A percentile compares a stretch with the other conserved stretches of the same genome.
phyloP scores from a whole-genome alignment of 23 tunicate genomes.

The Corella eumyota region DNA sequence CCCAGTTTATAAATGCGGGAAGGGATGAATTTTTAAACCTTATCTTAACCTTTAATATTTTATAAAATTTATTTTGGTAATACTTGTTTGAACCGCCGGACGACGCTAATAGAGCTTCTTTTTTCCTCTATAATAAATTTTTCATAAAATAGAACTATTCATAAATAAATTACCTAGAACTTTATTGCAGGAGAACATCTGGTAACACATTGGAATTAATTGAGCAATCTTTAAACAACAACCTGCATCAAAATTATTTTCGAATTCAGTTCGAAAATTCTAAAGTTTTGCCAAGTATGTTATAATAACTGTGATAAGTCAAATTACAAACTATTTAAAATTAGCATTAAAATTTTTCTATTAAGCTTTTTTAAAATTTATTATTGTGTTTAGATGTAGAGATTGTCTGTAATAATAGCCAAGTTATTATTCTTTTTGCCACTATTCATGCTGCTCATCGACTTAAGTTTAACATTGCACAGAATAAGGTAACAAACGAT shows the following conservation, averaged over 20 bases:
- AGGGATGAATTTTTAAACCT: too few species aligned
- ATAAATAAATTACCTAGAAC: too few species aligned
- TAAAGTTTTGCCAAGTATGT: constrained; percentile 51
- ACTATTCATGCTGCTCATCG: constrained; percentile 61
- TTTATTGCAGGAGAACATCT: constrained; percentile 61
- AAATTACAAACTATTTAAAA: too few species aligned
- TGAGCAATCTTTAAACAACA: constrained; percentile 43
- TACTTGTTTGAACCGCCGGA: too few species aligned
- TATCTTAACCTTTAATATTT: too few species aligned
- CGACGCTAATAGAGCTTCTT: too few species aligned
- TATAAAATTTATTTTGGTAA: too few species aligned
- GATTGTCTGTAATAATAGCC: constrained; percentile 10
- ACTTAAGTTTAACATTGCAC: constrained; percentile 14
- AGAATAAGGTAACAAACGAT: background rate
- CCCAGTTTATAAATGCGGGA: too few species aligned
- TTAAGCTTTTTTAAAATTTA: background rate
- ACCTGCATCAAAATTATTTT: constrained; percentile 27
- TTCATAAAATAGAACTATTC: too few species aligned
- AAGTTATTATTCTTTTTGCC: constrained; percentile 36
- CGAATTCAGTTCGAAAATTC: constrained; percentile 38
- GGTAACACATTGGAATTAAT: constrained; percentile 38
- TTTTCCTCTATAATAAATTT: too few species aligned
- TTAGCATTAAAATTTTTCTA: too few species aligned
- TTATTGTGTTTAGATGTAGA: constrained; percentile 24
- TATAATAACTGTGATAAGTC: too few species aligned